phyloP scores from a whole-genome alignment of 2,888 invertebrate genomes.

The Myathropa florea region DNA sequence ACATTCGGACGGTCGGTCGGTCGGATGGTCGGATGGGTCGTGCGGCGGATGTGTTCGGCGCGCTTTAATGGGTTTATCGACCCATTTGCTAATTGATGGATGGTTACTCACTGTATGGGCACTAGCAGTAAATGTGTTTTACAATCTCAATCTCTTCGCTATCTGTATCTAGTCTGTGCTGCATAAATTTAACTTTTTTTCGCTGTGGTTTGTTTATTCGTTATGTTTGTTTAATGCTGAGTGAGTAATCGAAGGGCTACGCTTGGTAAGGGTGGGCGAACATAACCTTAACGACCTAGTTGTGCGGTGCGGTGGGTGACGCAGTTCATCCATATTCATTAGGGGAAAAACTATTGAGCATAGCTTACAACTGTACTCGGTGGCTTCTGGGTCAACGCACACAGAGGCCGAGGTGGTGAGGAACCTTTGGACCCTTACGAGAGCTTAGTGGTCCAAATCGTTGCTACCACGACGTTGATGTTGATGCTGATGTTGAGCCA shows the following conservation, averaged over 20 bases:
- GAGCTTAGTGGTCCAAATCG: too few relatives aligned
- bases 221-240: neutral
- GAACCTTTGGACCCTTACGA: neutral
- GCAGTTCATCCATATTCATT: neutral
- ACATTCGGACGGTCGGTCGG: too few relatives aligned
- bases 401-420: neutral
- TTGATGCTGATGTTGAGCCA: too few relatives aligned
- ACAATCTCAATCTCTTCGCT: slow-evolving; percentile 19
- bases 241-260: neutral
- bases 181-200: neutral
- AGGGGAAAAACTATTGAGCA: neutral
- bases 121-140: slow-evolving; percentile 38
- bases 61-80: slow-evolving; percentile 67
- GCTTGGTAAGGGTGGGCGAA: neutral
- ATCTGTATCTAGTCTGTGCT: slow-evolving; percentile 4
- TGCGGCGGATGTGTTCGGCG: slow-evolving; percentile 30
- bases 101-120: slow-evolving; percentile 40
- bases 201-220: neutral
- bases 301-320: neutral
- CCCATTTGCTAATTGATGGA: slow-evolving; percentile 67
- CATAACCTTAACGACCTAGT: neutral
- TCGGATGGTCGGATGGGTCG: too few relatives aligned
- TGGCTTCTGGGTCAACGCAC: neutral
- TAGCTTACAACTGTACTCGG: neutral
- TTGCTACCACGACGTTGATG: too few relatives aligned